A percentile compares a stretch with the other conserved stretches of the same genome.
Evolutionary conservation across 2,797 vertebrate species (phyloP).

Genomic region (Syndactyla subalaris): DNA sequence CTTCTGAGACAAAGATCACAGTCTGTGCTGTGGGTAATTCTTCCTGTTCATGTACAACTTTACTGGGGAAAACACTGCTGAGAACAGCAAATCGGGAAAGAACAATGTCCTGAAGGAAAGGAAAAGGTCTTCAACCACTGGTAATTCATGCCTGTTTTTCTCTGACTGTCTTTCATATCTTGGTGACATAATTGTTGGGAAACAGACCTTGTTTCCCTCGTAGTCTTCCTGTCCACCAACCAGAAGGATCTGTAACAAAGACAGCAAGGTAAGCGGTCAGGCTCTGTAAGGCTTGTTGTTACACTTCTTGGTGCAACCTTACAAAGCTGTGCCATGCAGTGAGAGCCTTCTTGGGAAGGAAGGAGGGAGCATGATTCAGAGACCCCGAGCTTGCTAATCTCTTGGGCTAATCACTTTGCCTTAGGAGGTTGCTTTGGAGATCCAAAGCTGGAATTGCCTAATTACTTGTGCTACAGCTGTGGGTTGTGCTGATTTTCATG

Average conservation of each 20-base stretch:
- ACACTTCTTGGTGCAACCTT: not conserved
- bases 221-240: constrained; percentile 97
- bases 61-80: constrained; percentile 10
- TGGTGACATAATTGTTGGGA: constrained; percentile 97
- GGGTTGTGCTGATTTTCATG: not conserved
- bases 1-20: constrained; percentile 13
- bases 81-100: not conserved
- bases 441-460: not conserved
- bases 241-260: constrained; percentile 85
- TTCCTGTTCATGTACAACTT: constrained; percentile 5
- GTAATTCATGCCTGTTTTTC: not conserved
- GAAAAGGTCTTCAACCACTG: not conserved
- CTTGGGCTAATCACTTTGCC: not conserved
- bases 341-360: not conserved
- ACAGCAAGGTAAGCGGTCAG: not conserved
- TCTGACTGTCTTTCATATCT: constrained; percentile 81
- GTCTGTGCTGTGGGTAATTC: not conserved
- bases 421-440: not conserved
- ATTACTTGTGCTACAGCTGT: not conserved
- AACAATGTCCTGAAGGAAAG: not conserved
- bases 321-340: not conserved
- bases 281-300: not conserved
- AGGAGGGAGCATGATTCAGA: not conserved
- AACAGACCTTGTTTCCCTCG: constrained; percentile 98
- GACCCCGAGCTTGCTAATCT: not conserved